Percentiles rank a stretch among this genome's conserved stretches.
Conservation (phyloP, 92 coral and sea anemone genomes). For the Zoanthus sociatus region DNA sequence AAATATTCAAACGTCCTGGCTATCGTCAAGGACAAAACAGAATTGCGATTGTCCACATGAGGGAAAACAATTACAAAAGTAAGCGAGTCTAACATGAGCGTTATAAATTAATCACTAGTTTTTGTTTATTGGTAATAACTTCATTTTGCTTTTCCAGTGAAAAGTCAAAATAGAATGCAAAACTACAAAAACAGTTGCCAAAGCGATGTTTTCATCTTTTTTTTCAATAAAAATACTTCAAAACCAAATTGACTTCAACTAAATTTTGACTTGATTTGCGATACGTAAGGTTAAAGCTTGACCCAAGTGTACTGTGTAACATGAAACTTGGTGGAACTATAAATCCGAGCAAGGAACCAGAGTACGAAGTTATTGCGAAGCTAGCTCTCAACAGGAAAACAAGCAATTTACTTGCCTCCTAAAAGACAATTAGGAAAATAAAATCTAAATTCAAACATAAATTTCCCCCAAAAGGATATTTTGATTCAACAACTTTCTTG, state of each 20-base stretch:
- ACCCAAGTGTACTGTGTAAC: constrained; percentile 21
- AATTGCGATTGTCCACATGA: constrained; percentile 43
- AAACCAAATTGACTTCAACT: constrained; percentile 47
- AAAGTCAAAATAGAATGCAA: constrained; percentile 30
- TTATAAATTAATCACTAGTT: constrained; percentile 35
- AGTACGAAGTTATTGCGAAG: neutral
- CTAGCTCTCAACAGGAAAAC: constrained; percentile 33
- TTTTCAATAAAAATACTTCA: constrained; percentile 45
- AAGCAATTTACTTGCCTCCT: constrained; percentile 39
- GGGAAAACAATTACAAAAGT: constrained; percentile 31
- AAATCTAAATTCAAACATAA: constrained; percentile 22
- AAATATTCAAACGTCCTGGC: constrained; percentile 90
- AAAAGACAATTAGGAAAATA: constrained; percentile 35
- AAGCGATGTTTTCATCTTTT: constrained; percentile 40
- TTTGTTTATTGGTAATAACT: constrained; percentile 30
- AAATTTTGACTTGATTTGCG: constrained; percentile 53
- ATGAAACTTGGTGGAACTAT: constrained; percentile 24
- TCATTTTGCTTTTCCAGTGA: constrained; percentile 33
- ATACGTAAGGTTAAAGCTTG: constrained; percentile 3
- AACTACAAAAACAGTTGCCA: constrained; percentile 21
- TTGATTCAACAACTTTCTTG: constrained; percentile 90
- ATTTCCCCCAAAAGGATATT: constrained; percentile 85
- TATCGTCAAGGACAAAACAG: constrained; percentile 45
- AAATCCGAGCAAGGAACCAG: constrained; percentile 7
- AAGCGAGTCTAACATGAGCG: constrained; percentile 26